phyloP scores from a whole-genome alignment of 2,113 vertebrate genomes.

The Ophiodon elongatus region DNA sequence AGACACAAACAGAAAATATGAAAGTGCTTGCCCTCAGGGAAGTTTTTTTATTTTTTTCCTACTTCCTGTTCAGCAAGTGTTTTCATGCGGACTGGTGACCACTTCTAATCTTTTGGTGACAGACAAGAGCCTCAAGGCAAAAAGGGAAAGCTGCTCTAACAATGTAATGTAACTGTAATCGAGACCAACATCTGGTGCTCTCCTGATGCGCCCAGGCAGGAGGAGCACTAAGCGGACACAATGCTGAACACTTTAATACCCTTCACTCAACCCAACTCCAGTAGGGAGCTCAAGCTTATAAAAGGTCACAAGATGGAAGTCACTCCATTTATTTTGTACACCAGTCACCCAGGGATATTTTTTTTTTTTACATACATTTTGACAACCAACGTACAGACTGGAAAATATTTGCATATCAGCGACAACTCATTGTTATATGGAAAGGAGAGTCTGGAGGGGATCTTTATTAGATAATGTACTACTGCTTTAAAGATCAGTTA shows the following conservation, averaged over 20 bases:
- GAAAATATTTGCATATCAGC: not conserved
- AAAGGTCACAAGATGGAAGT: not conserved
- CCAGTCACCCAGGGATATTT: no score
- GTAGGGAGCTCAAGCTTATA: not conserved
- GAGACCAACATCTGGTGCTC: slow-evolving; percentile 36
- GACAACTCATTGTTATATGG: not conserved
- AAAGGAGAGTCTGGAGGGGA: not conserved
- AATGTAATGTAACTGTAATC: slow-evolving; percentile 38
- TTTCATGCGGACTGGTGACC: slow-evolving; percentile 35
- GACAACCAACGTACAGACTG: not conserved
- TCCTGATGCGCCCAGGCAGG: slow-evolving; percentile 3
- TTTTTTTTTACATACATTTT: not conserved
- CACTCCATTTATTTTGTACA: not conserved
- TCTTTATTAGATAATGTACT: not conserved
- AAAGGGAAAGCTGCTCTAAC: slow-evolving; percentile 24
- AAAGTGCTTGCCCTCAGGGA: slow-evolving; percentile 29
- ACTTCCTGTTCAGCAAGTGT: not conserved
- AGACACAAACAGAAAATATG: slow-evolving; percentile 23
- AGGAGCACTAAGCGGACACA: slow-evolving; percentile 1
- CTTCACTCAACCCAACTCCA: not conserved
- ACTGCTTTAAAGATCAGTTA: not conserved
- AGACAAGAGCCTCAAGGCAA: slow-evolving; percentile 33
- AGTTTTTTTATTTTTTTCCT: not conserved
- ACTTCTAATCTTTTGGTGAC: slow-evolving; percentile 36
- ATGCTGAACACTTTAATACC: slow-evolving; percentile 1